Evolutionary conservation across 2,797 vertebrate genomes (phyloP), one percentile per base, ranked within the genome.

Genomic region (Peromyscus melanophrys): DNA sequence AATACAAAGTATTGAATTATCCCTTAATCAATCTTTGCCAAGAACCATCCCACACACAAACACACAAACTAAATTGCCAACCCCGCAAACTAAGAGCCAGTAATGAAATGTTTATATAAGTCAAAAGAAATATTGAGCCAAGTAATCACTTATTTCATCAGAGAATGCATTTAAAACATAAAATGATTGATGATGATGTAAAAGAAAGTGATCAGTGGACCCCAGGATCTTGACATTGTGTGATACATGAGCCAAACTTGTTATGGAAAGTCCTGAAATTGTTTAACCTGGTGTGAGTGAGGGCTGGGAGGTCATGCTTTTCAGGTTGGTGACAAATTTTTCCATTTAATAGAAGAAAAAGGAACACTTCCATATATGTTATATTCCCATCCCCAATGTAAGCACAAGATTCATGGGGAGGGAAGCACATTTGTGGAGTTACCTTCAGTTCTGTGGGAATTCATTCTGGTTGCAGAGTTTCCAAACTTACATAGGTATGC

Each of bases 141-240:
- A 80, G 90, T 96, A 97, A 97, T 97, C 97, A 97, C 96, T 97
- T 97, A 98, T 98, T 97, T 97, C 98, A 98, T 98, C 98, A 98
- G 93, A 96, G 96, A 97, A 97, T 95, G 96, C 97, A 98, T 97
- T 95, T 97, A 98, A 97, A 97, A 97, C 97, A 80, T 97, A 97
- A 98, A 96, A 97, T 98, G 98, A 98, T 98, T 97, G 97, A 98
- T 98, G 97, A 98, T 97, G 97, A 98, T 97, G 96, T 98, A 93
- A 96, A 96, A 92, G 97, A 97, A 98, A 98, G 96, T 98, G 97
- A 98, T 96, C 96, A 93, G 94, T 82, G 67, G 82, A 94, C 97
- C 97, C 94, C 4, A 19, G 25, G 65, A 96, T 95, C 97, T 73
- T 97, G 97, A 97, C 19, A 43, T 89, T 52, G 65, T 92, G 80